Percentiles rank a stretch among this genome's conserved stretches.
Evolutionary conservation across 2,888 invertebrate species (phyloP).

Genomic region (Acleris cristana): DNA sequence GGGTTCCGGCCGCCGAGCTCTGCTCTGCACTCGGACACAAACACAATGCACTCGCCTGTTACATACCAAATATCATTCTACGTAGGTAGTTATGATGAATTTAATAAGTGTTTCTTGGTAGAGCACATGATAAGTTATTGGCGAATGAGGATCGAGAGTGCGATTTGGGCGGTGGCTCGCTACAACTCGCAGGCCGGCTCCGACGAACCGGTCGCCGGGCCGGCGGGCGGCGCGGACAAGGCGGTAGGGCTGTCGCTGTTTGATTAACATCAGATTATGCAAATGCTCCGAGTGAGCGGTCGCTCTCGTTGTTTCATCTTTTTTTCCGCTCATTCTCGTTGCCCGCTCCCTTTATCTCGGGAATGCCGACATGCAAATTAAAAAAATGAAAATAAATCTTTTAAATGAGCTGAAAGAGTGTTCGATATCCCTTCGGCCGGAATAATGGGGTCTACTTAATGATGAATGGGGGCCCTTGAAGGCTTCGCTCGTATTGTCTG

Average conservation of each 20-base stretch:
- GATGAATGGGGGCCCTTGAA: conserved; percentile 71
- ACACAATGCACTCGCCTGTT: conserved; percentile 14
- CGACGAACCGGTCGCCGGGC: conserved; percentile 39
- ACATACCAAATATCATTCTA: background rate
- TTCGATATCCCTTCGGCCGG: conserved; percentile 72
- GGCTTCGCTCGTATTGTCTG: conserved; percentile 65
- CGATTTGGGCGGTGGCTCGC: background rate
- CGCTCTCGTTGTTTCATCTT: conserved; percentile 77
- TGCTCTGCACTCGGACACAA: conserved; percentile 9
- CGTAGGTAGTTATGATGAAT: too few relatives aligned
- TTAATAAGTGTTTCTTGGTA: too few relatives aligned
- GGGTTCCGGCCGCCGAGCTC: conserved; percentile 32
- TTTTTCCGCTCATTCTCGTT: conserved; percentile 71
- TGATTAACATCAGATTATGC: conserved; percentile 84
- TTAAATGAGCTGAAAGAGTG: conserved; percentile 79
- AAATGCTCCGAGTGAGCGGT: conserved; percentile 78
- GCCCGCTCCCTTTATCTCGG: conserved; percentile 75
- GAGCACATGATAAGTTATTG: too few relatives aligned
- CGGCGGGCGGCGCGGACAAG: conserved; percentile 44
- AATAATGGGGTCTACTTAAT: conserved; percentile 74
- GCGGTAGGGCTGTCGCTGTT: conserved; percentile 66
- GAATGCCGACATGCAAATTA: conserved; percentile 78
- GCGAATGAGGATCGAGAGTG: too few relatives aligned
- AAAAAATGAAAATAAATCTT: conserved; percentile 68
- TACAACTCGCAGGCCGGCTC: background rate